These are phyloP conservation scores for Xiphophorus couchianus DNA, from an alignment of 2,113 vertebrate species.

Conservation along the genomic window DNA sequence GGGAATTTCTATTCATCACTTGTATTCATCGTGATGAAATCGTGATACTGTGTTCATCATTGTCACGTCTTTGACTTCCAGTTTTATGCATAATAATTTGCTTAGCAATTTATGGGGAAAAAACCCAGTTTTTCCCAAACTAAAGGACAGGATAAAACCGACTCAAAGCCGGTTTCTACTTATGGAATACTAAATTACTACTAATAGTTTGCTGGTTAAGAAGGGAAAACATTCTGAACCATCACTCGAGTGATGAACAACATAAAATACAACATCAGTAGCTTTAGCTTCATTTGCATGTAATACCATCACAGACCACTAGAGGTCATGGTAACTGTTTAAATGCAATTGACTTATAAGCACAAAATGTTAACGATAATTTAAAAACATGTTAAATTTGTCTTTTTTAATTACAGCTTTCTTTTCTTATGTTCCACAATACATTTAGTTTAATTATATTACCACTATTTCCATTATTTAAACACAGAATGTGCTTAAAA, in stretches of 20 bases:
- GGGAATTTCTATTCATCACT: too few species aligned
- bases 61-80: neutral
- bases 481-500: neutral
- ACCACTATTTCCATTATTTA: neutral
- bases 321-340: neutral
- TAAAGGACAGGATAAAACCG: neutral
- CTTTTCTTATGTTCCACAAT: neutral
- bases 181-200: neutral
- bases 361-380: neutral
- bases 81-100: neutral
- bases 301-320: neutral
- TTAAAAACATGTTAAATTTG: neutral
- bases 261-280: neutral
- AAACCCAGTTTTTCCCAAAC: neutral
- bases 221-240: neutral
- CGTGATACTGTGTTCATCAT: too few species aligned
- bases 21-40: too few species aligned
- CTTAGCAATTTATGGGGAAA: too few species aligned
- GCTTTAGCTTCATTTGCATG: neutral
- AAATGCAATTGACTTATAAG: neutral
- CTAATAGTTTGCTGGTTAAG: neutral
- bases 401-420: neutral
- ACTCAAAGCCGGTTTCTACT: neutral
- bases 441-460: too few species aligned
- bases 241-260: neutral